Conservation (phyloP, 2,888 invertebrate genomes). For the Amblyteles armatorius region DNA sequence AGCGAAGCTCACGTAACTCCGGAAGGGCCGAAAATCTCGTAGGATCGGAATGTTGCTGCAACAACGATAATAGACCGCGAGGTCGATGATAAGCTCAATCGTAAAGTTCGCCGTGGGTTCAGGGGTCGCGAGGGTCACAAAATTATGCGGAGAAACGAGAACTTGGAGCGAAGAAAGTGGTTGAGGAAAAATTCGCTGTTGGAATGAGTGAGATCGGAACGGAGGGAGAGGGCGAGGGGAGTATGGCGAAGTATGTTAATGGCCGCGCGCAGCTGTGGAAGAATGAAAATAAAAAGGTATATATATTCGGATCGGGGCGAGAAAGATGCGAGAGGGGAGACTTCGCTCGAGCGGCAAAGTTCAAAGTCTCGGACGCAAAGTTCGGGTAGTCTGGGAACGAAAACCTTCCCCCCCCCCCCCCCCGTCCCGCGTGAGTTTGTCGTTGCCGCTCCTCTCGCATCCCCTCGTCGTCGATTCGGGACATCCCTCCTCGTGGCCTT, state of each 20-base stretch:
- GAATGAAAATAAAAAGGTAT: slow-evolving; percentile 62
- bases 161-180: slow-evolving; percentile 61
- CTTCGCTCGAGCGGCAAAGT: slow-evolving; percentile 80
- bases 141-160: slow-evolving; percentile 56
- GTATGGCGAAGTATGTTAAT: slow-evolving; percentile 82
- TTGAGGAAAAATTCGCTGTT: slow-evolving; percentile 50
- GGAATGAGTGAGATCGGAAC: slow-evolving; percentile 13
- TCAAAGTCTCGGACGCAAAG: slow-evolving; percentile 81
- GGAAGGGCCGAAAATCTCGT: not conserved
- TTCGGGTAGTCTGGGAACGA: slow-evolving; percentile 73
- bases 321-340: slow-evolving; percentile 48
- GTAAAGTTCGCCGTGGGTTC: slow-evolving; percentile 46
- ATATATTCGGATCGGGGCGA: slow-evolving; percentile 11
- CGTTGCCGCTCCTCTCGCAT: slow-evolving; percentile 21
- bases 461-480: slow-evolving; percentile 51
- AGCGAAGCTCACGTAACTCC: not conserved
- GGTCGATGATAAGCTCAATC: slow-evolving; percentile 54
- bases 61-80: slow-evolving; percentile 47
- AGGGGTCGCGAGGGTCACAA: slow-evolving; percentile 48
- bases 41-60: slow-evolving; percentile 26
- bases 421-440: slow-evolving; percentile 22
- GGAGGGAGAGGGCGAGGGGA: not conserved
- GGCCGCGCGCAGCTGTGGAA: slow-evolving; percentile 76
- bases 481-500: slow-evolving; percentile 51
- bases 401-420: slow-evolving; percentile 15